Evolutionary conservation across 2,888 invertebrate species (phyloP), one percentile per base, ranked within the genome.

Genomic region (Eristalinus sepulchralis): DNA sequence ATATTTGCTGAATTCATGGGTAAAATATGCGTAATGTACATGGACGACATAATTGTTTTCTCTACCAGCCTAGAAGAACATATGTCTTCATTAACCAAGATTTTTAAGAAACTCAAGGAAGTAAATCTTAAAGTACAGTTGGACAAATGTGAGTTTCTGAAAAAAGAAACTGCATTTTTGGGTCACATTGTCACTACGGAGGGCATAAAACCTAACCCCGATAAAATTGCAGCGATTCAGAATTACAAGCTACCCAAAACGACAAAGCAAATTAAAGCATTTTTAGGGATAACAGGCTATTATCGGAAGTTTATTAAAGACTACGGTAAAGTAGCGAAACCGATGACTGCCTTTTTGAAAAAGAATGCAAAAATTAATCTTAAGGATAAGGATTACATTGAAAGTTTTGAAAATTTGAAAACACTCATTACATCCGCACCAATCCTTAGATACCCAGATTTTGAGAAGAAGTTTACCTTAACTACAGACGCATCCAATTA

Each of bases 161-260:
- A 27, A 53, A 55, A 57, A 76, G 20, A 68, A 66, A 77, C 89
- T 0, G 79, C 85, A 11, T 89, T 83, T 53, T 55, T 90, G 2
- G 89, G 89, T 0, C 89, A 88, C 39, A 68, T 89, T 10, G 85
- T 91, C 9, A 89, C 90, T 1, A 66, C 88, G 6, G 88, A 90
- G 1, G 89, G 89, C 10, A 63, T 73, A 11, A 73, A 57, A 33
- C 39, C 75, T 1, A 66, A 75, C 27, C 73, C 36, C 3, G 55
- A 63, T 17, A 63, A 36, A 57, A 36, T 64, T 3, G 22, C 13
- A 1, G 64, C 64, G 6, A 71, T 64, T 13, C 20, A 34, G 17
- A 22, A 75, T 0, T 75, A 20, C 36, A 36, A 34, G 9, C 17
- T 31, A 9, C 66, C 22, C 22, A 64, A 6, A 31, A 66, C 39